These are phyloP conservation scores for Nemapogon koenigi DNA, from an alignment of 2,888 invertebrate species.

Conservation along the genomic window DNA sequence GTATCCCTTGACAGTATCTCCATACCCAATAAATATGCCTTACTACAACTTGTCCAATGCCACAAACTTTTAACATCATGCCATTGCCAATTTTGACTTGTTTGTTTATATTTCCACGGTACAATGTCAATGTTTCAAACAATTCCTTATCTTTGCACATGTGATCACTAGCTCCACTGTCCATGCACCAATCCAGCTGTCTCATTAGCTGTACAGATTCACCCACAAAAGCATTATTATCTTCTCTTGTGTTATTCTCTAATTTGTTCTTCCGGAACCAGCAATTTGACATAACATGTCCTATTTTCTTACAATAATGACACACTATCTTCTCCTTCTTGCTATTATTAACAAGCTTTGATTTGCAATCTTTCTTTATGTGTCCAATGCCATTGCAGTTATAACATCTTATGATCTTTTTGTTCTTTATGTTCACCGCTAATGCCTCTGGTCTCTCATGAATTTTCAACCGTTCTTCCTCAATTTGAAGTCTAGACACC, in stretches of 20 bases:
- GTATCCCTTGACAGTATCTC: constrained; percentile 20
- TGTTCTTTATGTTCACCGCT: not conserved
- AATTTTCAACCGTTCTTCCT: not conserved
- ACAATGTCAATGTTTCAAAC: not conserved
- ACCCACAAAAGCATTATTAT: not conserved
- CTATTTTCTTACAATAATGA: not conserved
- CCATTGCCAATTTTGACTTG: not conserved
- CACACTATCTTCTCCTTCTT: not conserved
- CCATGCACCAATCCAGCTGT: not conserved
- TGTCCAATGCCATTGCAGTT: not conserved
- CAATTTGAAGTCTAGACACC: not conserved
- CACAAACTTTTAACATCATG: not conserved
- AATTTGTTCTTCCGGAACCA: too few species aligned
- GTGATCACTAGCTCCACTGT: not conserved
- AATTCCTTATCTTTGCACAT: not conserved
- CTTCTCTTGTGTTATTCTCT: not conserved
- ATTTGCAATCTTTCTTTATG: not conserved
- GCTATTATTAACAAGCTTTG: too few species aligned
- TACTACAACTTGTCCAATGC: constrained; percentile 11
- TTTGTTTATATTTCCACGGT: not conserved
- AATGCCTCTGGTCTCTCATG: not conserved
- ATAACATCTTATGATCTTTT: not conserved
- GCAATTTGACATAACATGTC: not conserved
- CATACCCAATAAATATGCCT: constrained; percentile 24
- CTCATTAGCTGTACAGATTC: not conserved